phyloP scores from a whole-genome alignment of 2,113 vertebrate species.

The Hucho hucho region DNA sequence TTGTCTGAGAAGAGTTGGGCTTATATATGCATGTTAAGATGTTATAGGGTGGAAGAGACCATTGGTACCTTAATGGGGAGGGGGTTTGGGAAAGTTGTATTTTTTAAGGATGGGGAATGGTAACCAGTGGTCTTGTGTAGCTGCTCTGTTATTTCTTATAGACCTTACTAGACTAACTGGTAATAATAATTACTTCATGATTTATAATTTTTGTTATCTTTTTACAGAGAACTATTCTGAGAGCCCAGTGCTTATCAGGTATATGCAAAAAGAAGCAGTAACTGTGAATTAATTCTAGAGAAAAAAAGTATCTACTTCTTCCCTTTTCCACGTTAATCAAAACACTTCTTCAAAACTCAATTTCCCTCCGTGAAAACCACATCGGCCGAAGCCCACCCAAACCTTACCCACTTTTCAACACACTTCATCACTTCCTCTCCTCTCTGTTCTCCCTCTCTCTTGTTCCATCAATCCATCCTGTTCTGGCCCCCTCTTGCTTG shows the following conservation, averaged over 20 bases:
- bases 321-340: conserved; percentile 33
- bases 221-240: conserved; percentile 75
- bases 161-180: conserved; percentile 41
- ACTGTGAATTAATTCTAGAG: conserved; percentile 72
- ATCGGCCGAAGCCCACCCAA: neutral
- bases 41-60: conserved; percentile 67
- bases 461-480: neutral
- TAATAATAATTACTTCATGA: conserved; percentile 61
- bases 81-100: conserved; percentile 61
- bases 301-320: conserved; percentile 66
- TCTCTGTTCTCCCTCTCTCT: conserved; percentile 5
- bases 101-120: conserved; percentile 66
- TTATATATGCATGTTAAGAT: conserved; percentile 73
- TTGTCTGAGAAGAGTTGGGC: conserved; percentile 39
- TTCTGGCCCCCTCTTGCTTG: neutral
- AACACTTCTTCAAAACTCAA: conserved; percentile 1
- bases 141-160: conserved; percentile 53
- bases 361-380: neutral
- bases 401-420: neutral
- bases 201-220: conserved; percentile 60
- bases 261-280: conserved; percentile 80
- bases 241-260: conserved; percentile 73
- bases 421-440: neutral
- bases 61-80: conserved; percentile 64
- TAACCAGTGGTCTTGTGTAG: conserved; percentile 57